Conservation (phyloP, 92 coral and sea anemone genomes). For the Actinernus sp. region DNA sequence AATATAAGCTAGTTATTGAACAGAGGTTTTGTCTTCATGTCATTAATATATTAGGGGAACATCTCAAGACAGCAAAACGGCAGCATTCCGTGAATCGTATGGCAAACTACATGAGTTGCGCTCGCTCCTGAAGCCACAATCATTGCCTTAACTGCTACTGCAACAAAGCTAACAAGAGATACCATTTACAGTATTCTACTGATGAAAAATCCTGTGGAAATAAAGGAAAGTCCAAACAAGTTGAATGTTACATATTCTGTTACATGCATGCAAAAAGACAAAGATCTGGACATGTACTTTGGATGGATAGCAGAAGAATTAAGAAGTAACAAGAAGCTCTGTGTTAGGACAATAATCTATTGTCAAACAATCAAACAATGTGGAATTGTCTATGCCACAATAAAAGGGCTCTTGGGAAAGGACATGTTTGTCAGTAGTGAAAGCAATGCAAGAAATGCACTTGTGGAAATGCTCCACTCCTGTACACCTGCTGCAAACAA, state of each 20-base stretch:
- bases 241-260: slow-evolving; percentile 9
- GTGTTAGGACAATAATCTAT: slow-evolving; percentile 51
- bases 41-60: slow-evolving; percentile 28
- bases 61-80: slow-evolving; percentile 27
- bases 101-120: too few species aligned
- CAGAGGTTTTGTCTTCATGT: background rate
- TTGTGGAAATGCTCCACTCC: slow-evolving; percentile 28
- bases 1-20: too few species aligned
- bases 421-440: background rate
- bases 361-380: slow-evolving; percentile 72
- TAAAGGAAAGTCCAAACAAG: slow-evolving; percentile 62
- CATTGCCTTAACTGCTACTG: slow-evolving; percentile 64
- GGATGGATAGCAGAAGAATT: slow-evolving; percentile 43
- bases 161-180: slow-evolving; percentile 37
- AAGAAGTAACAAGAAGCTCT: slow-evolving; percentile 7
- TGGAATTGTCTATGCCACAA: slow-evolving; percentile 50
- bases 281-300: slow-evolving; percentile 44
- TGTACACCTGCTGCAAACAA: slow-evolving; percentile 38
- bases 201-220: slow-evolving; percentile 20
- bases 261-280: slow-evolving; percentile 53
- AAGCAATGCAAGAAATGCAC: background rate
- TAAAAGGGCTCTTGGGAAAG: slow-evolving; percentile 44
- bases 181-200: slow-evolving; percentile 31
- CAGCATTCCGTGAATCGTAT: slow-evolving; percentile 50
- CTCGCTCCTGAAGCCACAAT: slow-evolving; percentile 19